Evolutionary conservation across 2,888 invertebrate species (phyloP).

Genomic region (Busseola fusca): DNA sequence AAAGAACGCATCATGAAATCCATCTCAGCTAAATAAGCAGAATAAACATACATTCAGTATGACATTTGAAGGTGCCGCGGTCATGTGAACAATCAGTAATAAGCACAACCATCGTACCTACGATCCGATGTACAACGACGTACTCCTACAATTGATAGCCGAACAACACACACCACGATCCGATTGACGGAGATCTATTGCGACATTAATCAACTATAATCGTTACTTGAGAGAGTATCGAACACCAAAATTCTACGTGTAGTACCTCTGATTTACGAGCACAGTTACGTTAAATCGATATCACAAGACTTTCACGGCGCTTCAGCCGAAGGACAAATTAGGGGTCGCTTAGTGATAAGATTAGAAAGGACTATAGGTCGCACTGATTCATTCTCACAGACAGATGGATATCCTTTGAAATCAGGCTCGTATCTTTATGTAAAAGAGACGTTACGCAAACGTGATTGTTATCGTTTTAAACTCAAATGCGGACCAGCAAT

Average conservation of each 20-base stretch:
- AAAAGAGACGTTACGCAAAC: slow-evolving; percentile 41
- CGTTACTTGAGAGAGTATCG: slow-evolving; percentile 59
- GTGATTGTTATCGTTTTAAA: slow-evolving; percentile 47
- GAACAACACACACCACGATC: slow-evolving; percentile 65
- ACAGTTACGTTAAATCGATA: slow-evolving; percentile 60
- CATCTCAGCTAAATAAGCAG: slow-evolving; percentile 9
- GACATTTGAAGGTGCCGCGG: slow-evolving; percentile 54
- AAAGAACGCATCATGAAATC: slow-evolving; percentile 9
- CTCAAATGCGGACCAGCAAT: slow-evolving; percentile 68
- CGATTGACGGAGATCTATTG: slow-evolving; percentile 75
- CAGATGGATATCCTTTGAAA: slow-evolving; percentile 48
- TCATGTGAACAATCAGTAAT: slow-evolving; percentile 62
- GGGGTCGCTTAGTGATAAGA: slow-evolving; percentile 55
- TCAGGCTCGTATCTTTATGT: slow-evolving; percentile 35
- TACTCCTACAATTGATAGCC: slow-evolving; percentile 69
- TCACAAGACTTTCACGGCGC: slow-evolving; percentile 58
- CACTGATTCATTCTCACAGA: slow-evolving; percentile 47
- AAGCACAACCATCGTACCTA: slow-evolving; percentile 54
- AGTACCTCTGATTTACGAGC: slow-evolving; percentile 59
- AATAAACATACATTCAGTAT: slow-evolving; percentile 31
- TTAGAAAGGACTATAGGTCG: slow-evolving; percentile 44
- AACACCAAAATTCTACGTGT: slow-evolving; percentile 47
- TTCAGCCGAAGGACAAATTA: slow-evolving; percentile 53
- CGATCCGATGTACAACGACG: slow-evolving; percentile 61
- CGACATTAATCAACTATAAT: slow-evolving; percentile 74